These are phyloP conservation scores for Euwallacea fornicatus DNA, from an alignment of 1,140 invertebrate genomes.

Conservation along the genomic window DNA sequence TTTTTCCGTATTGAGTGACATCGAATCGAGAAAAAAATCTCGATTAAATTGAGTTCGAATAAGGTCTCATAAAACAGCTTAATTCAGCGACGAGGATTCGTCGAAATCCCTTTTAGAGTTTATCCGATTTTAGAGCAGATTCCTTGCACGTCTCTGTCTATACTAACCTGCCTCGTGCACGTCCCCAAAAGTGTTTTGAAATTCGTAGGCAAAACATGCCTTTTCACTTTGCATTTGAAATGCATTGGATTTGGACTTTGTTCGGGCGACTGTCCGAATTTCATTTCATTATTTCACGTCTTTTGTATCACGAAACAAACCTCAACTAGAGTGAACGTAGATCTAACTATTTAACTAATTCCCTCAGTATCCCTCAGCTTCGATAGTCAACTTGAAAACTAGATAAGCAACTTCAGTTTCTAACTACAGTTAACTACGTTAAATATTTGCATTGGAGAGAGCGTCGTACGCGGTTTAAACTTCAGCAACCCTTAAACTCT, in stretches of 20 bases:
- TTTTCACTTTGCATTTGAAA: constrained; percentile 13
- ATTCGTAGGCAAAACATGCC: constrained; percentile 9
- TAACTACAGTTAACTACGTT: constrained; percentile 3
- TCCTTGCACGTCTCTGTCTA: constrained; percentile 4
- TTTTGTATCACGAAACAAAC: not conserved
- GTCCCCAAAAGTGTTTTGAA: constrained; percentile 9
- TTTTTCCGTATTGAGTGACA: no score
- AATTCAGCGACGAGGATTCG: not conserved
- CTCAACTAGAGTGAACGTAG: not conserved
- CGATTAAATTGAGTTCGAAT: no score
- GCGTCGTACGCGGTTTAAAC: no score
- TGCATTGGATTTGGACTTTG: not conserved
- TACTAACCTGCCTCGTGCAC: constrained; percentile 5
- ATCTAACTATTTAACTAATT: not conserved
- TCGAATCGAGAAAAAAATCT: no score
- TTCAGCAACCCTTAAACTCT: no score
- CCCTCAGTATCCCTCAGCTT: not conserved
- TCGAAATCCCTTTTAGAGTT: not conserved
- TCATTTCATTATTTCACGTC: not conserved
- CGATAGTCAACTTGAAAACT: not conserved
- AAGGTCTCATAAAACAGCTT: no score
- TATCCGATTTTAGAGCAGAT: not conserved
- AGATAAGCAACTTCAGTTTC: not conserved
- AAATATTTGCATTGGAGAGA: constrained; percentile 1
- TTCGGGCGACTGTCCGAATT: not conserved